phyloP scores from a whole-genome alignment of 2,888 invertebrate genomes.

The Chrysolina haemoptera region DNA sequence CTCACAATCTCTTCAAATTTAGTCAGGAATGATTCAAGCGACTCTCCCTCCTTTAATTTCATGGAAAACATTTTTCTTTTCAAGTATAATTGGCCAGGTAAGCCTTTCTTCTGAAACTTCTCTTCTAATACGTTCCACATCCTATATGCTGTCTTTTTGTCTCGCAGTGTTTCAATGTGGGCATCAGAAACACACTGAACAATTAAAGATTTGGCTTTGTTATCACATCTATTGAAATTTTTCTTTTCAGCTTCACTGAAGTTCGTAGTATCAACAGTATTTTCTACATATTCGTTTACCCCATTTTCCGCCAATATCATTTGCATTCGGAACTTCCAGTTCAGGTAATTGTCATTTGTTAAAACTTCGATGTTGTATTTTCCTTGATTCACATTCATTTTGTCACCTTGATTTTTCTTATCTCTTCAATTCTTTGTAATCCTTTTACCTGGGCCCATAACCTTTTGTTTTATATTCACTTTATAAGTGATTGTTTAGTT shows the following conservation, averaged over 20 bases:
- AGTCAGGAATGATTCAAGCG: not conserved
- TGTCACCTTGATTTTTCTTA: too few relatives aligned
- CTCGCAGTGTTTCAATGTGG: not conserved
- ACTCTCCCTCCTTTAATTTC: slow-evolving; percentile 11
- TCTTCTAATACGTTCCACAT: slow-evolving; percentile 44
- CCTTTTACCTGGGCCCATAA: slow-evolving; percentile 21
- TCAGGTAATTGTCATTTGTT: not conserved
- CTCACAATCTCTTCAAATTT: slow-evolving; percentile 3
- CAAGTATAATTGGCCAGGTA: slow-evolving; percentile 4
- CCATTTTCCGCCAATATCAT: slow-evolving; percentile 13
- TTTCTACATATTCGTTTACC: slow-evolving; percentile 1
- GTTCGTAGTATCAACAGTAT: not conserved
- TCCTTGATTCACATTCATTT: slow-evolving; percentile 12
- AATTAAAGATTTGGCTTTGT: slow-evolving; percentile 12
- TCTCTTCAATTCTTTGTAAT: too few relatives aligned
- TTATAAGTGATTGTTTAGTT: too few relatives aligned
- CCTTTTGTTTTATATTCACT: not conserved
- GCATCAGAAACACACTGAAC: slow-evolving; percentile 14
- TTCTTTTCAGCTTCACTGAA: not conserved
- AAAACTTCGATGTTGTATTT: slow-evolving; percentile 1
- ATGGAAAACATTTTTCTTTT: slow-evolving; percentile 18
- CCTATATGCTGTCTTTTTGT: slow-evolving; percentile 30
- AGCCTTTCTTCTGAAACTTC: slow-evolving; percentile 10
- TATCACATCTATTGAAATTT: not conserved
- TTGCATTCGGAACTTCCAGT: slow-evolving; percentile 19